Evolutionary conservation across 2,797 vertebrate species (phyloP).

Genomic region (Channa striata): DNA sequence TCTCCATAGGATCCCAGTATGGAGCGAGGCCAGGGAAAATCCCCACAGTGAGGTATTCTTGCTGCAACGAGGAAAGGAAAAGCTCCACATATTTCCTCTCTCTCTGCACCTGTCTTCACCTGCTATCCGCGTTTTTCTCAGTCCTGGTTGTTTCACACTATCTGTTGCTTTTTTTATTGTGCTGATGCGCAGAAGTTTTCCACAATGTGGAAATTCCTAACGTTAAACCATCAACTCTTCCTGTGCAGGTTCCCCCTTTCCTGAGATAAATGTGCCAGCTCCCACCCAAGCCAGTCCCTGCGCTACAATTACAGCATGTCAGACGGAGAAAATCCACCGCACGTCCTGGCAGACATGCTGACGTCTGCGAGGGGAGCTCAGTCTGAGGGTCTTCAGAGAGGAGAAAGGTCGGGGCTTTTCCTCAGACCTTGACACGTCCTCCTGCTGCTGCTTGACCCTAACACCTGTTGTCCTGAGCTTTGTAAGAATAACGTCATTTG

Average conservation of each 20-base stretch:
- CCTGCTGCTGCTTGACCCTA: conserved; percentile 48
- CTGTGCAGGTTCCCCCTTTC: conserved; percentile 58
- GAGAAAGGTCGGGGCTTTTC: conserved; percentile 60
- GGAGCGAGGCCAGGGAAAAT: background rate
- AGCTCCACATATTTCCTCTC: background rate
- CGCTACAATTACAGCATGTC: conserved; percentile 34
- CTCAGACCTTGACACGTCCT: conserved; percentile 49
- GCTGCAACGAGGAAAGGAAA: conserved; percentile 5
- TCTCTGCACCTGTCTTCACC: background rate
- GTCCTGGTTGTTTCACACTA: too few species aligned
- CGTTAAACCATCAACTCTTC: conserved; percentile 18
- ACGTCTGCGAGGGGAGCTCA: conserved; percentile 38
- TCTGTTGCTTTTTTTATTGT: too few species aligned
- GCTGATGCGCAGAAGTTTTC: too few species aligned
- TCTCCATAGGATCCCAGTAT: background rate
- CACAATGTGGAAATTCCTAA: too few species aligned
- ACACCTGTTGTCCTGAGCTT: conserved; percentile 56
- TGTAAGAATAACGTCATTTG: conserved; percentile 7
- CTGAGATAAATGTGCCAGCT: conserved; percentile 66
- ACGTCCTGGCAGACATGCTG: conserved; percentile 29
- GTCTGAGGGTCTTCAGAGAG: conserved; percentile 47
- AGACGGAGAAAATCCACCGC: conserved; percentile 14
- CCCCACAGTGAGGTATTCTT: conserved; percentile 14
- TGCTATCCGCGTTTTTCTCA: background rate
- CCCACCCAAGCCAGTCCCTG: conserved; percentile 31